These are phyloP conservation scores for Thunnus thynnus DNA, from an alignment of 2,113 vertebrate species.

Conservation along the genomic window DNA sequence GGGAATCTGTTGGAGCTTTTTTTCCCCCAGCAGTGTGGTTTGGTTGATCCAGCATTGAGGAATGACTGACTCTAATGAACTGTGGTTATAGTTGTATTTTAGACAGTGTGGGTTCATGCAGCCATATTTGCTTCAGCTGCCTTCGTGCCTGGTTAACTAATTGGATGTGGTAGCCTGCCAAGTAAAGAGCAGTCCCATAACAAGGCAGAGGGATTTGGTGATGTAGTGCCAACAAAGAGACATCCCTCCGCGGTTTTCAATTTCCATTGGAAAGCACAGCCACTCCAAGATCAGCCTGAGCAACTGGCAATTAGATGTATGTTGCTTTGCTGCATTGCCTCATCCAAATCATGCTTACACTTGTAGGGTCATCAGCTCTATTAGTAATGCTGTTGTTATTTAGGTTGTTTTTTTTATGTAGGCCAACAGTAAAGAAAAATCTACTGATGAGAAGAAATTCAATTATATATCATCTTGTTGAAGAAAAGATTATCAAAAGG, in stretches of 20 bases:
- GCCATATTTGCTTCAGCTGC: background rate
- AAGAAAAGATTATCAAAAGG: too few species aligned
- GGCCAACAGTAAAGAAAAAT: background rate
- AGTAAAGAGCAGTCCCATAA: background rate
- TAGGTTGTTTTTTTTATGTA: background rate
- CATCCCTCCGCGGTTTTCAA: background rate
- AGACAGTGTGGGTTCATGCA: background rate
- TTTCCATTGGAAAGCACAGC: background rate
- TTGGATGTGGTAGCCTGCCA: background rate
- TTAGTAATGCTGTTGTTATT: background rate
- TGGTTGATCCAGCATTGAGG: background rate
- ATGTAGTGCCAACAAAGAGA: background rate
- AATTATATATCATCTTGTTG: background rate
- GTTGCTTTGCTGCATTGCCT: background rate
- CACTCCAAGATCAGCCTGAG: background rate
- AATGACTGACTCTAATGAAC: conserved; percentile 1
- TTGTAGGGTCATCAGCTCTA: background rate
- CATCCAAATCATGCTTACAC: background rate
- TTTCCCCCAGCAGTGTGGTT: conserved; percentile 10
- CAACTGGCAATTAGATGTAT: background rate
- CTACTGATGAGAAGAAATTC: background rate
- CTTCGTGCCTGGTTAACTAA: background rate
- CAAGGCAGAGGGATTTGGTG: background rate
- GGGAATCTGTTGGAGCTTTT: conserved; percentile 15
- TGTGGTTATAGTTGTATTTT: background rate